A percentile compares a stretch with the other conserved stretches of the same genome.
These are phyloP conservation scores for Ichneumoninae sp. DNA, from an alignment of 2,888 invertebrate genomes.

Conservation along the genomic window DNA sequence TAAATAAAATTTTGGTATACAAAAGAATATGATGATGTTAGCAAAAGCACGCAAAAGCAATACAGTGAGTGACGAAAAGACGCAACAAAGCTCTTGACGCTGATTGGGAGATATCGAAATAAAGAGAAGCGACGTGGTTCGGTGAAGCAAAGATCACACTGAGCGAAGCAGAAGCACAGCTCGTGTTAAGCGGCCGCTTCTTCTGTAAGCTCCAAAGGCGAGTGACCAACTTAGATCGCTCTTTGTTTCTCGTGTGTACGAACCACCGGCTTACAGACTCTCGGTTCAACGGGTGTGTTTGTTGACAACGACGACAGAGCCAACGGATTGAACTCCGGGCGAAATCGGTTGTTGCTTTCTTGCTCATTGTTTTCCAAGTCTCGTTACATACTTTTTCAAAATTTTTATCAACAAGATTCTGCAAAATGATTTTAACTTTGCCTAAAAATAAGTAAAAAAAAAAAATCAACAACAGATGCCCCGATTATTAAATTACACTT, in stretches of 20 bases:
- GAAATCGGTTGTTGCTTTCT: conserved; percentile 13
- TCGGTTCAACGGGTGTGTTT: conserved; percentile 9
- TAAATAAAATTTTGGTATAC: conserved; percentile 36
- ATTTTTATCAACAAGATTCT: not conserved
- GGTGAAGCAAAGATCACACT: conserved; percentile 70
- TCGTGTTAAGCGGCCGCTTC: conserved; percentile 75
- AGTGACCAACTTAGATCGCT: conserved; percentile 49
- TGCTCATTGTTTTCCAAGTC: not conserved
- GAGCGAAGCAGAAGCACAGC: conserved; percentile 77
- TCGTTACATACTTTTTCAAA: not conserved
- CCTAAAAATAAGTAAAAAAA: too few relatives aligned
- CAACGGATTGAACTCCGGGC: not conserved
- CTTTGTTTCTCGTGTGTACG: conserved; percentile 56
- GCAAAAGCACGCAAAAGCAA: conserved; percentile 64
- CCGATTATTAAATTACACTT: not conserved
- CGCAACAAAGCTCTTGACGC: conserved; percentile 31
- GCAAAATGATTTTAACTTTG: not conserved
- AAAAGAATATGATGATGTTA: conserved; percentile 51
- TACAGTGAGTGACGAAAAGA: conserved; percentile 25
- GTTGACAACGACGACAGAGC: not conserved
- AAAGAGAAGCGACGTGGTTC: conserved; percentile 57
- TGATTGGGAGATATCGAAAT: conserved; percentile 16
- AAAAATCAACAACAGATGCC: not conserved
- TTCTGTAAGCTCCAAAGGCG: conserved; percentile 70
- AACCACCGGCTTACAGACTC: conserved; percentile 48